These are phyloP conservation scores for Psittacula cyanocephala DNA, from an alignment of 2,113 vertebrate species.

Conservation along the genomic window DNA sequence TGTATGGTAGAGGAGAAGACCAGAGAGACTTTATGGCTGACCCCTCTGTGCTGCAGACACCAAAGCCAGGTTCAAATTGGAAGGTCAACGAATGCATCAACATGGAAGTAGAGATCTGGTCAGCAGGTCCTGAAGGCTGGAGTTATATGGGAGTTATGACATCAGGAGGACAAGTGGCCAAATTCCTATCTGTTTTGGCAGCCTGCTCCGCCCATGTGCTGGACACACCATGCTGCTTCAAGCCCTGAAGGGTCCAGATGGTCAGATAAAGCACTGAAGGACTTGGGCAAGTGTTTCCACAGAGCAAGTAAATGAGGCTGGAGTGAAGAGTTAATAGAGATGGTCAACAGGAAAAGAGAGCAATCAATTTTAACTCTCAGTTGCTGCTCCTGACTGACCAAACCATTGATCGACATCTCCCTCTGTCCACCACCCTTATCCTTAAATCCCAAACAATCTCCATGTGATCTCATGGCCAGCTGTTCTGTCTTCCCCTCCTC, in stretches of 20 bases:
- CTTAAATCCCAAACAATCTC: neutral
- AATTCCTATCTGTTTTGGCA: neutral
- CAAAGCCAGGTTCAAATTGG: neutral
- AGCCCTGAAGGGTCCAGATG: neutral
- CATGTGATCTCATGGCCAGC: rapidly evolving
- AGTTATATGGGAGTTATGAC: neutral
- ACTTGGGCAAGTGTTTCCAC: neutral
- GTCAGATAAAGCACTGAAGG: neutral
- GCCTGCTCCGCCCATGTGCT: neutral
- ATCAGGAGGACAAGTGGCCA: neutral
- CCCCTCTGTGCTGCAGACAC: neutral
- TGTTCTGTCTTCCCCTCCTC: neutral
- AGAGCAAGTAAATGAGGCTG: neutral
- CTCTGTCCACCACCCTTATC: neutral
- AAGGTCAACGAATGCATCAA: neutral
- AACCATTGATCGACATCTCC: neutral
- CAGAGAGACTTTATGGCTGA: neutral
- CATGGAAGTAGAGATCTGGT: neutral
- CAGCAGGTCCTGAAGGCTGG: neutral
- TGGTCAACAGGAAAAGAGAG: neutral
- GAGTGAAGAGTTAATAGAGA: neutral
- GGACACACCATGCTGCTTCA: neutral
- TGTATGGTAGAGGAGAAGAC: neutral
- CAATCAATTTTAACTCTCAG: neutral
- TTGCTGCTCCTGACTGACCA: neutral